A percentile compares a stretch with the other conserved stretches of the same genome.
These are phyloP conservation scores for Dufourea novaeangliae DNA, from an alignment of 1,140 invertebrate genomes.

Conservation along the genomic window DNA sequence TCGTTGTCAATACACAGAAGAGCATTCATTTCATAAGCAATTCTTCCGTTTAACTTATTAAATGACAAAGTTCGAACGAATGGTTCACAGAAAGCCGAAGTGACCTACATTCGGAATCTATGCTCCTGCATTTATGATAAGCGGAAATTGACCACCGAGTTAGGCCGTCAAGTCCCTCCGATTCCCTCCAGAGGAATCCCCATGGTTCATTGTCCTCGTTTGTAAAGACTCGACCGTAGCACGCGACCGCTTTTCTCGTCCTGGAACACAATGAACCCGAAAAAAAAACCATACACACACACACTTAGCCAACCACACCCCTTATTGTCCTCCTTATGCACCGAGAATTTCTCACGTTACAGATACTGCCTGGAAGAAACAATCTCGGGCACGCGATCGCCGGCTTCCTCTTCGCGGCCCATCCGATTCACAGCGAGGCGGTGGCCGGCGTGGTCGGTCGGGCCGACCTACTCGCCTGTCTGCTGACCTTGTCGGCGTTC, in stretches of 20 bases:
- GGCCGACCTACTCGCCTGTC: conserved; percentile 95
- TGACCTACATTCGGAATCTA: too few relatives aligned
- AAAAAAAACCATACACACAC: too few relatives aligned
- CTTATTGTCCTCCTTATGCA: not conserved
- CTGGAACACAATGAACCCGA: not conserved
- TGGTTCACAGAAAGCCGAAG: too few relatives aligned
- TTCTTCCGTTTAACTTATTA: too few relatives aligned
- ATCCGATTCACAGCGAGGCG: conserved; percentile 98
- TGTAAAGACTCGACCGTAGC: not conserved
- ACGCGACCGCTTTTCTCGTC: not conserved
- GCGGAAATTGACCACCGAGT: not conserved
- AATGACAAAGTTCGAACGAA: too few relatives aligned
- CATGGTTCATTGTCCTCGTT: conserved; percentile 5
- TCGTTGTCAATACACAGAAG: too few relatives aligned
- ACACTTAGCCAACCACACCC: too few relatives aligned
- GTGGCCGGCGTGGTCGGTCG: conserved; percentile 98
- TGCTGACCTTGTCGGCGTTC: conserved; percentile 94
- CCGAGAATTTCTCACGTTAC: conserved; percentile 31
- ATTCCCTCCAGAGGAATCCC: not conserved
- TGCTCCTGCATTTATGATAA: not conserved
- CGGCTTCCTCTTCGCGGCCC: conserved; percentile 94
- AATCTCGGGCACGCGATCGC: conserved; percentile 88
- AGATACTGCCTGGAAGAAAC: conserved; percentile 83
- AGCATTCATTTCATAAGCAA: too few relatives aligned
- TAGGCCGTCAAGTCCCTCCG: not conserved